Conservation (phyloP, 2,113 vertebrate species). For the Nanorana parkeri region DNA sequence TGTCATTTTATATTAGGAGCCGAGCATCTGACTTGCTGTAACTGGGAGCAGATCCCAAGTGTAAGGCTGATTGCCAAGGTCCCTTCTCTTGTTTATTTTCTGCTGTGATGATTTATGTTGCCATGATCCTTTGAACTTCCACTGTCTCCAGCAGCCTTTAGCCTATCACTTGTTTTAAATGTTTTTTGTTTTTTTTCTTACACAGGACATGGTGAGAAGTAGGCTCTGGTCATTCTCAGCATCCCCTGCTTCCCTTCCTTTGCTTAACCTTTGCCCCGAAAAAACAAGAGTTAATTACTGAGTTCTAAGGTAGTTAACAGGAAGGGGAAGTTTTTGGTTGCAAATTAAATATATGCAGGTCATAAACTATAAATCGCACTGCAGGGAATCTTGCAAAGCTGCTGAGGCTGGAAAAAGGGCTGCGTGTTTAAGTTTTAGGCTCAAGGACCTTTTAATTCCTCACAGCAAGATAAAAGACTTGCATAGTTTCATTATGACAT, state of each 20-base stretch:
- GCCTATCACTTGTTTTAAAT: constrained; percentile 66
- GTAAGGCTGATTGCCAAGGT: constrained; percentile 58
- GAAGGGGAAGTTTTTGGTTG: constrained; percentile 98
- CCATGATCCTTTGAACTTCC: constrained; percentile 76
- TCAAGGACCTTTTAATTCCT: constrained; percentile 59
- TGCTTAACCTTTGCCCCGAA: constrained; percentile 97
- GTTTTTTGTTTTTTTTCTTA: constrained; percentile 35
- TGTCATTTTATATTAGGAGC: constrained; percentile 46
- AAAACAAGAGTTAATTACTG: constrained; percentile 85
- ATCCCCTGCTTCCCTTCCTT: constrained; percentile 87
- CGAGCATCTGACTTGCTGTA: constrained; percentile 37
- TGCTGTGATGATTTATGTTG: constrained; percentile 60
- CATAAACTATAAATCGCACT: constrained; percentile 89
- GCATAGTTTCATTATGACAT: neutral
- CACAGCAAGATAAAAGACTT: constrained; percentile 38
- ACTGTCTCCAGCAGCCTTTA: constrained; percentile 62
- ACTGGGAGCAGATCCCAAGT: constrained; percentile 58
- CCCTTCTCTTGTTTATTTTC: constrained; percentile 59
- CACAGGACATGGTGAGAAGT: constrained; percentile 61
- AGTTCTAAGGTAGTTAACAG: constrained; percentile 87
- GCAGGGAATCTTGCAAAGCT: constrained; percentile 77
- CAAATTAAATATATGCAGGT: constrained; percentile 98
- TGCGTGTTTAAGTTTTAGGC: constrained; percentile 75
- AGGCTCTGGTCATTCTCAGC: constrained; percentile 79
- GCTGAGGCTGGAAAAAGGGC: constrained; percentile 76